These are phyloP conservation scores for Andrena chrysosceles DNA, from an alignment of 2,888 invertebrate genomes.

Conservation along the genomic window DNA sequence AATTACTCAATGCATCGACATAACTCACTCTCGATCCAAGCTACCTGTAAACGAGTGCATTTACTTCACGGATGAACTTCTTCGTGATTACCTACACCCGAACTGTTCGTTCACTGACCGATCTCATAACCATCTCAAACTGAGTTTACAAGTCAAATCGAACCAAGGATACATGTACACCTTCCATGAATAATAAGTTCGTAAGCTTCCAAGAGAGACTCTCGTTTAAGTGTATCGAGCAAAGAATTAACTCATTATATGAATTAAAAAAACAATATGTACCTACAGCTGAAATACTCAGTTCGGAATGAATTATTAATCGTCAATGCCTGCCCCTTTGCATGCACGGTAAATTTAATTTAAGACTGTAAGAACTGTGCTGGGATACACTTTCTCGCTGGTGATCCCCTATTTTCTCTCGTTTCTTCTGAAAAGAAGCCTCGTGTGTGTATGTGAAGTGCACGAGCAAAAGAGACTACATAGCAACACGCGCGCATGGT, in stretches of 20 bases:
- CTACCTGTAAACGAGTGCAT: not conserved
- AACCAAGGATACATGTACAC: too few relatives aligned
- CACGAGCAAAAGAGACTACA: conserved; percentile 11
- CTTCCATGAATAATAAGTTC: conserved; percentile 9
- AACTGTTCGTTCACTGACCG: too few relatives aligned
- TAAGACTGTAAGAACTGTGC: not conserved
- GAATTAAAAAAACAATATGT: not conserved
- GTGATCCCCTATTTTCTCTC: not conserved
- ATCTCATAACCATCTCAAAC: too few relatives aligned
- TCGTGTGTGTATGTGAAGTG: not conserved
- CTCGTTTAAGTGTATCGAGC: not conserved
- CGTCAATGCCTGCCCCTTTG: not conserved
- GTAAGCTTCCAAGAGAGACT: not conserved
- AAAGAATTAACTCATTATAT: not conserved
- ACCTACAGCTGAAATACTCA: not conserved
- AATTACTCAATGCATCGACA: not conserved
- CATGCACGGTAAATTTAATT: conserved; percentile 1
- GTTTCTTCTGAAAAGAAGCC: not conserved
- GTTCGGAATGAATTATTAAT: not conserved
- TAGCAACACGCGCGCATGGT: conserved; percentile 18
- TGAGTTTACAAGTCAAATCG: too few relatives aligned
- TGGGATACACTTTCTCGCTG: not conserved
- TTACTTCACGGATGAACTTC: not conserved
- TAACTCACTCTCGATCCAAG: not conserved
- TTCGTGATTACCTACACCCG: too few relatives aligned